These are phyloP conservation scores for Festucalex cinctus DNA, from an alignment of 2,113 vertebrate genomes.

Conservation along the genomic window DNA sequence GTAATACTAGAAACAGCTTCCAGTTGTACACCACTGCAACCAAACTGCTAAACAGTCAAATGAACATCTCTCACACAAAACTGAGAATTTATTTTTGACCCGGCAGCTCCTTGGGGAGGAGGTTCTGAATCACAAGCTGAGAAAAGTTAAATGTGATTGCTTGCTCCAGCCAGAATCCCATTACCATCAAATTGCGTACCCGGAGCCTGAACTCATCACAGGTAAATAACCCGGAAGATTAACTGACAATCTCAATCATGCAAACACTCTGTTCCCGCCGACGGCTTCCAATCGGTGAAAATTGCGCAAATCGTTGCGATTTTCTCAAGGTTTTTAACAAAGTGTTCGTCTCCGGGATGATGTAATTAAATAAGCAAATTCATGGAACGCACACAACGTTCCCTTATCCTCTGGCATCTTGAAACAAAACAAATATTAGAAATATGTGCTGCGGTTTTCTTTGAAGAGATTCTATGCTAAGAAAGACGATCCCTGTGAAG, in stretches of 20 bases:
- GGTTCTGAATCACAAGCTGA: slow-evolving; percentile 19
- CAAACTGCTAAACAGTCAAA: not conserved
- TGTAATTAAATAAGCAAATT: not conserved
- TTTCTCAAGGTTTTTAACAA: not conserved
- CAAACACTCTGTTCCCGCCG: not conserved
- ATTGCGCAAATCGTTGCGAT: not conserved
- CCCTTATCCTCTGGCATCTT: not conserved
- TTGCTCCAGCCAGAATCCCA: not conserved
- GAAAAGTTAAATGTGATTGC: slow-evolving; percentile 19
- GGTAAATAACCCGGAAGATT: slow-evolving; percentile 10
- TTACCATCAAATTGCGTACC: not conserved
- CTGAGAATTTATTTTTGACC: not conserved
- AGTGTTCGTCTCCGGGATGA: not conserved
- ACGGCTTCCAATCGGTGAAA: not conserved
- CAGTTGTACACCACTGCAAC: too few relatives aligned
- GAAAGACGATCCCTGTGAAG: slow-evolving; percentile 11
- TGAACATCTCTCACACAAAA: not conserved
- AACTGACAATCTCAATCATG: not conserved
- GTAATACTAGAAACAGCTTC: too few relatives aligned
- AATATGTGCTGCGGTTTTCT: slow-evolving; percentile 3
- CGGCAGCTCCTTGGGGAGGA: not conserved
- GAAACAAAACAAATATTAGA: slow-evolving; percentile 6
- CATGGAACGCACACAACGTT: not conserved
- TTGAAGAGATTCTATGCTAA: slow-evolving; percentile 8
- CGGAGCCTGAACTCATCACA: slow-evolving; percentile 8